These are phyloP conservation scores for Netelia virgata DNA, from an alignment of 2,888 invertebrate genomes.

Conservation along the genomic window DNA sequence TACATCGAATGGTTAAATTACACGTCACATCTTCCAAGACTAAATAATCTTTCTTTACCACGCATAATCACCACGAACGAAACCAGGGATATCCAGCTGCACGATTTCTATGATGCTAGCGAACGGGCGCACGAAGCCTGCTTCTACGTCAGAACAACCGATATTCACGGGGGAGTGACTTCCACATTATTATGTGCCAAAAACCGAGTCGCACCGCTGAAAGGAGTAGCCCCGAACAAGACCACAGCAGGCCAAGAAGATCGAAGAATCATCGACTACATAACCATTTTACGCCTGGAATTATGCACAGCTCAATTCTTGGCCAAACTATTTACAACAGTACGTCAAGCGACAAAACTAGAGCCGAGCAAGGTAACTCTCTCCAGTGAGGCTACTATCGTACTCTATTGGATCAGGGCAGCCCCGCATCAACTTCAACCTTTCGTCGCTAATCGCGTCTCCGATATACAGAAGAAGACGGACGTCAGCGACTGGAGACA, in stretches of 20 bases:
- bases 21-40: too few relatives aligned
- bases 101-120: conserved; percentile 15
- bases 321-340: conserved; percentile 25
- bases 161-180: too few relatives aligned
- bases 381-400: conserved; percentile 53
- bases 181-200: too few relatives aligned
- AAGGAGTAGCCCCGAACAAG: too few relatives aligned
- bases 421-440: conserved; percentile 36
- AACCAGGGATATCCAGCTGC: conserved; percentile 4
- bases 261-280: too few relatives aligned
- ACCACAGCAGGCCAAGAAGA: too few relatives aligned
- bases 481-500: conserved; percentile 44
- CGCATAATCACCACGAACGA: too few relatives aligned
- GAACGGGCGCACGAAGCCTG: conserved; percentile 70
- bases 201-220: too few relatives aligned
- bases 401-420: conserved; percentile 48
- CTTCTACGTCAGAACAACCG: background rate
- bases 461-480: background rate
- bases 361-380: conserved; percentile 27
- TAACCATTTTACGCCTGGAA: conserved; percentile 55
- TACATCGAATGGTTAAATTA: too few relatives aligned
- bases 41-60: too few relatives aligned
- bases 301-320: conserved; percentile 49
- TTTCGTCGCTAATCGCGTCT: background rate
- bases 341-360: conserved; percentile 7